Base-by-base conservation (phyloP, 2,888 invertebrate genomes). In the Scaptomyza polygonia region DNA sequence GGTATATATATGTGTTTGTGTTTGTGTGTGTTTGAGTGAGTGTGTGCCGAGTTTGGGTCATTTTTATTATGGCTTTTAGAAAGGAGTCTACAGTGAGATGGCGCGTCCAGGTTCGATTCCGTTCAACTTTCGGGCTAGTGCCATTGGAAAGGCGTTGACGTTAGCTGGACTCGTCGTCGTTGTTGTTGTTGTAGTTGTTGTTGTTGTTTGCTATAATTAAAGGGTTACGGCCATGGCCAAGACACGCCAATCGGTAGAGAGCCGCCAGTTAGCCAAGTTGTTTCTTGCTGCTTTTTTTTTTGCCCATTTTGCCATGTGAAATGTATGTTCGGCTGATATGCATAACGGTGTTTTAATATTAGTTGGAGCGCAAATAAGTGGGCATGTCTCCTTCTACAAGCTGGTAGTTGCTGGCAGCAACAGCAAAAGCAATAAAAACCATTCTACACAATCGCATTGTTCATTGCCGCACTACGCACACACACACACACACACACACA, bases 311-410 rank as follows among this genome's bases (percentile, higher is more conserved):
- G 52, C 70, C 66, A 61, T 66, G 66, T 68, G 84, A 79, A 83
- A 64, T 83, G 73, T 80, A 67, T 51, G 57, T n/a, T n/a, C 6
- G 34, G 39, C 51, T 86, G 88, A 88, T 88, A 83, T 83, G 81
- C 88, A 83, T 88, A 83, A 83, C 82, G 82, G 88, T 77, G 87
- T 79, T 88, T 82, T 88, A 86, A 88, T 82, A 88, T 88, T 77
- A 79, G 88, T 68, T 83, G 88, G 21, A 21, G 67, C 77, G 68
- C 80, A 72, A 79, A 86, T 79, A 71, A 66, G 83, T 79, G 88
- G 79, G 79, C 86, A 75, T 71, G 76, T 86, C 72, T 67, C 65
- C 64, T 42, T 25, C 42, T 25, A n/a, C n/a, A n/a, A 21, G 21
- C 43, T 49, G 63, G 45, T 53, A 62, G 48, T 14, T 40, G 42